Evolutionary conservation across 2,113 vertebrate species (phyloP).

Genomic region (Thomomys bottae): DNA sequence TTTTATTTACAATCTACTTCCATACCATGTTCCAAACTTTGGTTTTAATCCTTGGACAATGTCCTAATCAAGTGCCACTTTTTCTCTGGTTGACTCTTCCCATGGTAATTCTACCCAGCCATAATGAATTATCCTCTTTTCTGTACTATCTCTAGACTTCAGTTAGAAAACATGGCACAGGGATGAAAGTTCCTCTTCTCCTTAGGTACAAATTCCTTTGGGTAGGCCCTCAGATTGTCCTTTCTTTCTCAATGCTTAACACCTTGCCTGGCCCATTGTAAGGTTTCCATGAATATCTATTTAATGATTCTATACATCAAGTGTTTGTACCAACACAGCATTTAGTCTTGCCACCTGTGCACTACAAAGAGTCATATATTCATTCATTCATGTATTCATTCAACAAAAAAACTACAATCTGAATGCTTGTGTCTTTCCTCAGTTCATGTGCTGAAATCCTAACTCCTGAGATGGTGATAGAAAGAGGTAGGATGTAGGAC

Average conservation of each 20-base stretch:
- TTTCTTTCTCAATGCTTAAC: not conserved
- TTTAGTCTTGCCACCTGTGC: no score
- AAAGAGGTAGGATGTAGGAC: no score
- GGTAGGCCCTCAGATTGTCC: not conserved
- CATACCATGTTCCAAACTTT: not conserved
- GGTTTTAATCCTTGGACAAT: not conserved
- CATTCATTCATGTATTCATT: no score
- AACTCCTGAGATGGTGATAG: not conserved
- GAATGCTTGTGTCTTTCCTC: not conserved
- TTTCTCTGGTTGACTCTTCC: not conserved
- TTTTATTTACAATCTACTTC: not conserved
- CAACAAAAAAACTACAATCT: no score
- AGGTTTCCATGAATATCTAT: not conserved
- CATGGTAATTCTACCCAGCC: no score
- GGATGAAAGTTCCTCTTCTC: not conserved
- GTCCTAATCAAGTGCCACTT: not conserved
- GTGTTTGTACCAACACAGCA: not conserved
- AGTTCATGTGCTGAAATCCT: not conserved
- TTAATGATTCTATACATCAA: not conserved
- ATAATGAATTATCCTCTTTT: no score
- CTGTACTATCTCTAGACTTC: no score
- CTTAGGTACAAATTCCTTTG: not conserved
- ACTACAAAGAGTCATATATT: no score
- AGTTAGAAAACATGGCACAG: not conserved
- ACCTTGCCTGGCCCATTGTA: no score